Percentiles rank a stretch among this genome's conserved stretches.
Conservation (phyloP, 2,113 vertebrate species). For the Taurulus bubalis region DNA sequence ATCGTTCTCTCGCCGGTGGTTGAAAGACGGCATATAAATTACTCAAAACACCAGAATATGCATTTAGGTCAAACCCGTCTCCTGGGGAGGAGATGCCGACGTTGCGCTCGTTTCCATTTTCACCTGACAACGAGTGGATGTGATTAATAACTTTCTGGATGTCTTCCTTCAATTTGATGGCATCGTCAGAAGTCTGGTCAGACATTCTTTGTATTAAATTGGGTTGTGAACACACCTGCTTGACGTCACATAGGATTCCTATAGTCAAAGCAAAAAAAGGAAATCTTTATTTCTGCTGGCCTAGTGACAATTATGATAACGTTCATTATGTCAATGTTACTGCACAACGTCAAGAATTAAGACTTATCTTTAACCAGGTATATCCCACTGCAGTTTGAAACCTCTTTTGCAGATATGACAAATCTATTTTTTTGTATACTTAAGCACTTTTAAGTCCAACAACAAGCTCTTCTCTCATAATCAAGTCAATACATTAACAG, state of each 20-base stretch:
- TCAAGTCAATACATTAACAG: background rate
- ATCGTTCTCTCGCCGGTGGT: constrained; percentile 55
- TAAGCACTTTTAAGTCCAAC: background rate
- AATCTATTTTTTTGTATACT: background rate
- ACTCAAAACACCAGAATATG: constrained; percentile 60
- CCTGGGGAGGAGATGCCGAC: background rate
- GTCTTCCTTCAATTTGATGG: constrained; percentile 54
- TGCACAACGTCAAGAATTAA: background rate
- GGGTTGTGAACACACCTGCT: constrained; percentile 39
- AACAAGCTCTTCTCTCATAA: background rate
- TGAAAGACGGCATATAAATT: constrained; percentile 58
- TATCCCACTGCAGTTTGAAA: background rate
- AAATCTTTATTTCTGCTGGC: background rate
- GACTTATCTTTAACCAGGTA: background rate
- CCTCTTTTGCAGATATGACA: background rate
- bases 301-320: background rate
- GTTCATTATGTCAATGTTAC: background rate
- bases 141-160: constrained; percentile 66
- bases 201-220: constrained; percentile 38
- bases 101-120: constrained; percentile 8
- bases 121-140: constrained; percentile 62
- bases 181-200: background rate
- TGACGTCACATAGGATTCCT: constrained; percentile 60
- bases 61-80: constrained; percentile 29
- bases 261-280: background rate